Evolutionary conservation across 2,797 vertebrate genomes (phyloP), one percentile per base, ranked within the genome.

Genomic region (Serranus cabrilla): DNA sequence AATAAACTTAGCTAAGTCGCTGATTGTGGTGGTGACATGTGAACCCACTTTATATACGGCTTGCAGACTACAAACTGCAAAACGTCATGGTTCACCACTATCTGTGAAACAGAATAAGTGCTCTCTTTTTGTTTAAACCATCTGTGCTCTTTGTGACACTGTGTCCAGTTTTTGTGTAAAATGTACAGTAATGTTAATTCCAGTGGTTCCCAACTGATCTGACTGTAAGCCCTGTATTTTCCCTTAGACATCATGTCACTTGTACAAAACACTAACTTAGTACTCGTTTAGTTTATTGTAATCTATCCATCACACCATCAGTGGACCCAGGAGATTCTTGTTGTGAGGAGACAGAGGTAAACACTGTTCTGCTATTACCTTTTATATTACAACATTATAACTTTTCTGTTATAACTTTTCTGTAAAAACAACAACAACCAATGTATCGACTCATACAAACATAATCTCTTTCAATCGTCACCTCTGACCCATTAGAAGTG

Each of bases 201-300:
- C 34, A 42, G 46, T 71, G 63, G 39, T 60, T 81, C 63, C 76
- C 84, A 62, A 70, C 69, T 27, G 47, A 59, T 67, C 14, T 12
- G 13, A 5, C 4, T 27, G 27, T 17, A 45, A 11, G 16, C 23
- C n/a, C 14, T 40, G 34, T 20, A 40, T 4, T 5, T 52, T 20
- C 7, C 13, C 11, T 14, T 1, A 46, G 23, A 45, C 5, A 52
- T 63, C 7, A 62, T 49, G 17, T 51, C 11, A 42, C 8, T 21
- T 0, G 0, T 43, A 6, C 12, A 57, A 16, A 8, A 17, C 3
- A 14, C 43, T 37, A 45, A 45, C 23, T 47, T 54, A 11, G 8
- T 1, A 27, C 5, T 23, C 42, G 20, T 52, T 71, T 25, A 60
- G n/a, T 23, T 55, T 21, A 17, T 63, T 51, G 21, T 18, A 14